phyloP scores from a whole-genome alignment of 2,113 vertebrate genomes.

The Cairina moschata region DNA sequence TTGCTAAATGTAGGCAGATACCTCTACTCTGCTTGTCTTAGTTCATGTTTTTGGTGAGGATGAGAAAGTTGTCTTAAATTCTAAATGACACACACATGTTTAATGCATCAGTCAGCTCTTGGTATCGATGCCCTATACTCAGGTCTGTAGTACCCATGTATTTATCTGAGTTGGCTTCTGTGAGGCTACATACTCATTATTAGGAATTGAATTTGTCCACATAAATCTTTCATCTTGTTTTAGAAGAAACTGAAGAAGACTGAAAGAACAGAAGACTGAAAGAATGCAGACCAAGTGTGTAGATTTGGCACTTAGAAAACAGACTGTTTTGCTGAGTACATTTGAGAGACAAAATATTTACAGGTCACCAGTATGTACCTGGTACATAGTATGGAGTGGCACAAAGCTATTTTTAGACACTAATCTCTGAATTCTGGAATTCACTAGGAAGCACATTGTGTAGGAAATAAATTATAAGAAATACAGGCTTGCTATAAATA shows the following conservation, averaged over 20 bases:
- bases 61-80: neutral
- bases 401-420: neutral
- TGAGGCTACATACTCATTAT: neutral
- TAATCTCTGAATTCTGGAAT: neutral
- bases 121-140: neutral
- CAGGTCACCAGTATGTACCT: neutral
- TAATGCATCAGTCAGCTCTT: neutral
- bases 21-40: neutral
- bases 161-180: neutral
- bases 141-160: fast-evolving
- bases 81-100: neutral
- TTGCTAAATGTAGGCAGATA: neutral
- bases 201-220: neutral
- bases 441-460: neutral
- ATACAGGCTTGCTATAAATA: constrained; percentile 12
- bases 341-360: neutral
- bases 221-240: neutral
- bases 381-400: neutral
- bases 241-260: neutral
- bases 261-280: neutral
- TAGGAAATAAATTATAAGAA: neutral
- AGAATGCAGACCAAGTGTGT: neutral
- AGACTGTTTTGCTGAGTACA: neutral
- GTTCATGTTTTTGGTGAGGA: neutral
- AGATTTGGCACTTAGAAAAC: neutral